Evolutionary conservation across 2,113 vertebrate species (phyloP).

Genomic region (Pteropus alecto): DNA sequence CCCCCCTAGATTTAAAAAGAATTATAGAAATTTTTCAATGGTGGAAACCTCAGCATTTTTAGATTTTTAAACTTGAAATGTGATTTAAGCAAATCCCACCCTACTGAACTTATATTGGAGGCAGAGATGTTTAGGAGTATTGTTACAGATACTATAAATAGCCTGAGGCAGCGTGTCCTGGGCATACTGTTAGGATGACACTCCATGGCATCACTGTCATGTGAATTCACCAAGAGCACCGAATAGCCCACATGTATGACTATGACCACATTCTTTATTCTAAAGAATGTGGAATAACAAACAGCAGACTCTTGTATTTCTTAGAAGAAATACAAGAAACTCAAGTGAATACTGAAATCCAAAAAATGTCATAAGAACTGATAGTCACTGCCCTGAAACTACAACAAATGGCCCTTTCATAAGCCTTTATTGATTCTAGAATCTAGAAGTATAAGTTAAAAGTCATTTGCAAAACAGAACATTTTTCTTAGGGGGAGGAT

Average conservation of each 20-base stretch:
- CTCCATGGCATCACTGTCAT: neutral
- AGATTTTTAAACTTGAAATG: neutral
- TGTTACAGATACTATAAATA: neutral
- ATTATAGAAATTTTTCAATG: neutral
- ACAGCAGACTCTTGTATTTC: neutral
- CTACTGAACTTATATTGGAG: neutral
- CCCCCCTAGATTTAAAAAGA: neutral
- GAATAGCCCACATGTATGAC: neutral
- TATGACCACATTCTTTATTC: neutral
- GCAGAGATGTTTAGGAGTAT: neutral
- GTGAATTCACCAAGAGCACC: neutral
- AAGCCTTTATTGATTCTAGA: neutral
- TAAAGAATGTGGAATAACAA: neutral
- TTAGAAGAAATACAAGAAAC: neutral
- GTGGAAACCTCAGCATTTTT: neutral
- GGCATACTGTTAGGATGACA: neutral
- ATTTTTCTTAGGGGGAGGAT: fast-evolving
- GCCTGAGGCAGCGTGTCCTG: neutral
- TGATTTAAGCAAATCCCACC: neutral
- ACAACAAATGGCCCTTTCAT: neutral
- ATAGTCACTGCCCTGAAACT: neutral
- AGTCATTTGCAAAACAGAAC: neutral
- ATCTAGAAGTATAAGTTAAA: neutral
- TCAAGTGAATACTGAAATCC: neutral
- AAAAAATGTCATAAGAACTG: neutral